Evolutionary conservation across 1,140 invertebrate genomes (phyloP).

Genomic region (Himalopsyche phryganea): DNA sequence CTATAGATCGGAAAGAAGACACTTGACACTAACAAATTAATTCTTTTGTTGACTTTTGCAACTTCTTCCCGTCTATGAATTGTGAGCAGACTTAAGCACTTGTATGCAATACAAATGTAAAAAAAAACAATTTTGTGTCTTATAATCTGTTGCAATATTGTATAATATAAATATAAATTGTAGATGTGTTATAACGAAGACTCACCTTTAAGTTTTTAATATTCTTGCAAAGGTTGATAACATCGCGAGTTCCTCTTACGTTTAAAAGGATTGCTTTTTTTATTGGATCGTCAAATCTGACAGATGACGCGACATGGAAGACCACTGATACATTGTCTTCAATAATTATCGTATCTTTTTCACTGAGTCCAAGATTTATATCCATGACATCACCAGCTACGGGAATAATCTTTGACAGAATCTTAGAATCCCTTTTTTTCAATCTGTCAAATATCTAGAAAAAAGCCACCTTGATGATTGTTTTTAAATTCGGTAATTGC

Average conservation of each 20-base stretch:
- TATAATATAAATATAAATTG: no score
- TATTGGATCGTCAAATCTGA: conserved; percentile 73
- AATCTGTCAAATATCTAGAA: conserved; percentile 40
- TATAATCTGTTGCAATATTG: no score
- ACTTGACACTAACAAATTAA: no score
- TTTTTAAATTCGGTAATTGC: no score
- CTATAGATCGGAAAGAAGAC: no score
- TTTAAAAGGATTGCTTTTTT: conserved; percentile 56
- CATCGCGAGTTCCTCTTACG: conserved; percentile 50
- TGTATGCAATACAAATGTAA: no score
- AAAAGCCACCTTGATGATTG: no score
- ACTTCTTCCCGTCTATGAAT: no score
- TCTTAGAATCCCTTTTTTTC: conserved; percentile 40
- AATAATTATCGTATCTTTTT: conserved; percentile 39
- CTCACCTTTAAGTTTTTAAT: conserved; percentile 52
- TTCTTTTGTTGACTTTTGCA: no score
- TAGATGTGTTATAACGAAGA: no score
- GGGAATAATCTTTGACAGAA: conserved; percentile 50
- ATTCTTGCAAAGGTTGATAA: conserved; percentile 52
- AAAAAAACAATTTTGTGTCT: no score
- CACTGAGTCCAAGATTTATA: conserved; percentile 12
- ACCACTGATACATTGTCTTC: conserved; percentile 20
- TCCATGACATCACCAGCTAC: conserved; percentile 60
- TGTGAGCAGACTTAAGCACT: no score
- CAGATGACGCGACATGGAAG: conserved; percentile 27